phyloP scores from a whole-genome alignment of 2,113 vertebrate species.

The Trematomus loennbergii region DNA sequence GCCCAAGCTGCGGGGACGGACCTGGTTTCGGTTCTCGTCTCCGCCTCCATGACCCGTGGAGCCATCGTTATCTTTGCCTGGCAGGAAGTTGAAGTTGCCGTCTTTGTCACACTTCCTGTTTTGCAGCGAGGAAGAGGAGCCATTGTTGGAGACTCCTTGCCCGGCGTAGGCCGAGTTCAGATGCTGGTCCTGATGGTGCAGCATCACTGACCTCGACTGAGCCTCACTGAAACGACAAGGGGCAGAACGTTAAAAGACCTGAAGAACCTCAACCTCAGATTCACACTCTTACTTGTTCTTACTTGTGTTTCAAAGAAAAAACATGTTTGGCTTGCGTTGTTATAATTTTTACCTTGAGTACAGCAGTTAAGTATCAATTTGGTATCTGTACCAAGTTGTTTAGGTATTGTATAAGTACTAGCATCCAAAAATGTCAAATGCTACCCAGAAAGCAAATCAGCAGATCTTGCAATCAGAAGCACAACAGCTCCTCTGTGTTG shows the following conservation, averaged over 20 bases:
- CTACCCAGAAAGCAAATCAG: not conserved
- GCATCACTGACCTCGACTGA: conserved; percentile 80
- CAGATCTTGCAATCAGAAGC: not conserved
- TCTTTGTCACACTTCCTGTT: conserved; percentile 86
- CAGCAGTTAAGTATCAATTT: not conserved
- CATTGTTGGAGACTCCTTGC: not conserved
- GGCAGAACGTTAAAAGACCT: not conserved
- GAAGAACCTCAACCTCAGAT: not conserved
- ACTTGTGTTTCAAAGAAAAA: not conserved
- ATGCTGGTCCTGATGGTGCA: conserved; percentile 85
- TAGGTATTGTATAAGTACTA: not conserved
- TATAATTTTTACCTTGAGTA: not conserved
- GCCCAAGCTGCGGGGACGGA: conserved; percentile 66
- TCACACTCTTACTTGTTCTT: not conserved
- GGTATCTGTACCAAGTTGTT: not conserved
- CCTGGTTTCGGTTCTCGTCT: conserved; percentile 91
- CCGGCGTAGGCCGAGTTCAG: conserved; percentile 64
- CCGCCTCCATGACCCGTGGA: conserved; percentile 44
- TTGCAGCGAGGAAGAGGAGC: conserved; percentile 50
- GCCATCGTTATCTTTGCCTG: conserved; percentile 65
- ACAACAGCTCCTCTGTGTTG: too few relatives aligned
- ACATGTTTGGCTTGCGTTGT: not conserved
- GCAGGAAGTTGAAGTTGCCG: conserved; percentile 93
- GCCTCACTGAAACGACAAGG: conserved; percentile 70
- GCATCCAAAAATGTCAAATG: not conserved